Evolutionary conservation across 2,113 vertebrate genomes (phyloP).

Genomic region (Tetraodon nigroviridis): DNA sequence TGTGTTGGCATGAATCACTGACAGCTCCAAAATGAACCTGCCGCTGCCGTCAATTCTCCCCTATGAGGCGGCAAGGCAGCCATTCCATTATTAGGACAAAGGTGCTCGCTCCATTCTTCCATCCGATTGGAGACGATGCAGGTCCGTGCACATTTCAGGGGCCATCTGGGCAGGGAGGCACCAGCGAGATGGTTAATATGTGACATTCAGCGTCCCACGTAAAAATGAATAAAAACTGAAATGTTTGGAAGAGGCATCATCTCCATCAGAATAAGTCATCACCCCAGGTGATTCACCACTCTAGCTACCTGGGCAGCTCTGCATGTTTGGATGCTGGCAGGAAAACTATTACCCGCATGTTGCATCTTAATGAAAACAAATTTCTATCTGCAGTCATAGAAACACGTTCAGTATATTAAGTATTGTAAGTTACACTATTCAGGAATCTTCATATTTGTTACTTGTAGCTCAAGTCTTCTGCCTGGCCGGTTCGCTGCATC

Average conservation of each 20-base stretch:
- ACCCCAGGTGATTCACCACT: too few relatives aligned
- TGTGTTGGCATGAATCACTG: conserved; percentile 13
- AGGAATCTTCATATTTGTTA: background rate
- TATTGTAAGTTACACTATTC: background rate
- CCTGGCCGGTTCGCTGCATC: background rate
- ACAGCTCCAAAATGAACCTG: conserved; percentile 17
- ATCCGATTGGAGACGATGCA: conserved; percentile 26
- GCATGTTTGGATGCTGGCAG: too few relatives aligned
- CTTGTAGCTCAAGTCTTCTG: background rate
- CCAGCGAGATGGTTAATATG: too few relatives aligned
- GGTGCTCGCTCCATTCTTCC: conserved; percentile 25
- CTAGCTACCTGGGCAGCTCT: background rate
- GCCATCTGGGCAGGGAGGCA: conserved; percentile 36
- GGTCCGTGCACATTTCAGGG: conserved; percentile 13
- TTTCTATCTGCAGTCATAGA: background rate
- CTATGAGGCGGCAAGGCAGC: conserved; percentile 3
- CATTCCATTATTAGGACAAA: conserved; percentile 17
- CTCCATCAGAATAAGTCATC: too few relatives aligned
- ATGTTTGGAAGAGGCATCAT: too few relatives aligned
- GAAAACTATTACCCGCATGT: too few relatives aligned
- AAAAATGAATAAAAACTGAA: too few relatives aligned
- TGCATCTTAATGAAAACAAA: background rate
- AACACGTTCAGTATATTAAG: background rate
- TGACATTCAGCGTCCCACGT: too few relatives aligned
- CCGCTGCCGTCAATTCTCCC: conserved; percentile 12